Evolutionary conservation across 2,888 invertebrate species (phyloP).

Genomic region (Apamea crenata): DNA sequence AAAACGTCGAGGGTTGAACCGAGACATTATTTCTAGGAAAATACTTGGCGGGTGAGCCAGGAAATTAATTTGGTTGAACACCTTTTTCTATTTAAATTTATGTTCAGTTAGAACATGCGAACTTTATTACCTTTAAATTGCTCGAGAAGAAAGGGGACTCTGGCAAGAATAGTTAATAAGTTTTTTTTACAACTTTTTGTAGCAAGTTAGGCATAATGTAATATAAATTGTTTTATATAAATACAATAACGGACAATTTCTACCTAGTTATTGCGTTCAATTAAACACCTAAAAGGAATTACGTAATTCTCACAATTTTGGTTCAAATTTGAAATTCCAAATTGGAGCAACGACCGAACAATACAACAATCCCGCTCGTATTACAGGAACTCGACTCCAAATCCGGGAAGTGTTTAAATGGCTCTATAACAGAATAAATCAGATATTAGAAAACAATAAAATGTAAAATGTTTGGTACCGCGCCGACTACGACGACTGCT

Average conservation of each 20-base stretch:
- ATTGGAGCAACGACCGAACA: slow-evolving; percentile 21
- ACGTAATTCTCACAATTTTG: slow-evolving; percentile 31
- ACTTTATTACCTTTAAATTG: slow-evolving; percentile 56
- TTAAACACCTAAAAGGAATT: slow-evolving; percentile 26
- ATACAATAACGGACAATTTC: background rate
- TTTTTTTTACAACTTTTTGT: background rate
- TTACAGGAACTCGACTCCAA: slow-evolving; percentile 31
- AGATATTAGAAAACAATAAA: slow-evolving; percentile 65
- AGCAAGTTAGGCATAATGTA: background rate
- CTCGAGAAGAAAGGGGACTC: background rate
- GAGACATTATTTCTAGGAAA: slow-evolving; percentile 64
- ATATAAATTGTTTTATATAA: background rate
- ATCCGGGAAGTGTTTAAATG: slow-evolving; percentile 47
- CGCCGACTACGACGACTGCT: slow-evolving; percentile 44
- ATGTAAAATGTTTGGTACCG: slow-evolving; percentile 55
- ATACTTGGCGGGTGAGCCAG: slow-evolving; percentile 49
- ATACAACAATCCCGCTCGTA: slow-evolving; percentile 30
- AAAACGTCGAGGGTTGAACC: slow-evolving; percentile 14
- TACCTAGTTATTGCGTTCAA: slow-evolving; percentile 8
- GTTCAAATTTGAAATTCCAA: slow-evolving; percentile 25
- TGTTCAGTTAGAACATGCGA: slow-evolving; percentile 37
- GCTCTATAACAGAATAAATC: slow-evolving; percentile 49
- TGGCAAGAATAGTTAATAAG: background rate
- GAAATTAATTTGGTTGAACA: slow-evolving; percentile 70
- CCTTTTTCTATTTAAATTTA: slow-evolving; percentile 58